These are phyloP conservation scores for Enteromius trimaculatus DNA, from an alignment of 2,797 vertebrate species.

Conservation along the genomic window DNA sequence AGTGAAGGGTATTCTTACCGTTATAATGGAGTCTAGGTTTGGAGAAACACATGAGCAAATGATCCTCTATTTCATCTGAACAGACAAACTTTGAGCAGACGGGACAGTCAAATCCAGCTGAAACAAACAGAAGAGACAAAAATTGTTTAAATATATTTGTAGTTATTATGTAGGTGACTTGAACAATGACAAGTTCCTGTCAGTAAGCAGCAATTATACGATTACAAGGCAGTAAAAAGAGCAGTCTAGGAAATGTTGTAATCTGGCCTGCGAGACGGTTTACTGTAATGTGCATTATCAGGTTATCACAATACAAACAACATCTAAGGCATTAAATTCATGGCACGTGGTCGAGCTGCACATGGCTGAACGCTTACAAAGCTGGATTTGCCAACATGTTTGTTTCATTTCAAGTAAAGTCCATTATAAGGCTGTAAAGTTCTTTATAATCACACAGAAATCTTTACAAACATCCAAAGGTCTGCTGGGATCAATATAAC, in stretches of 20 bases:
- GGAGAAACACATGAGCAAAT: slow-evolving; percentile 97
- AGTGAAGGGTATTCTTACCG: slow-evolving; percentile 81
- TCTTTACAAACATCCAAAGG: not conserved
- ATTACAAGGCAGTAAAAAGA: not conserved
- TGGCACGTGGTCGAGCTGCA: not conserved
- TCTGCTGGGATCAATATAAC: not conserved
- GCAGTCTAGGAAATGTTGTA: not conserved
- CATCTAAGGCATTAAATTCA: not conserved
- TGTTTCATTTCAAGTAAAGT: not conserved
- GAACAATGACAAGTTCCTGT: not conserved
- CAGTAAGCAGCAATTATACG: not conserved
- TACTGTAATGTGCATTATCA: not conserved
- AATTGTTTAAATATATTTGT: not conserved
- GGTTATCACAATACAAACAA: slow-evolving; percentile 1
- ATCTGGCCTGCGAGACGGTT: not conserved
- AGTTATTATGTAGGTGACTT: not conserved
- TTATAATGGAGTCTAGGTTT: slow-evolving; percentile 96
- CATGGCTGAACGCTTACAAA: not conserved
- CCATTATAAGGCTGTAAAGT: not conserved
- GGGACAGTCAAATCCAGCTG: slow-evolving; percentile 93
- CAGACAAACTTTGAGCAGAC: slow-evolving; percentile 96
- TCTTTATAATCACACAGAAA: not conserved
- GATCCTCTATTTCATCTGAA: slow-evolving; percentile 94
- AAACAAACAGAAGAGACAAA: slow-evolving; percentile 46
- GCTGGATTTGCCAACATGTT: not conserved